Percentiles rank a stretch among this genome's conserved stretches.
phyloP scores from a whole-genome alignment of 2,888 invertebrate species.

The Nomada lathburiana region DNA sequence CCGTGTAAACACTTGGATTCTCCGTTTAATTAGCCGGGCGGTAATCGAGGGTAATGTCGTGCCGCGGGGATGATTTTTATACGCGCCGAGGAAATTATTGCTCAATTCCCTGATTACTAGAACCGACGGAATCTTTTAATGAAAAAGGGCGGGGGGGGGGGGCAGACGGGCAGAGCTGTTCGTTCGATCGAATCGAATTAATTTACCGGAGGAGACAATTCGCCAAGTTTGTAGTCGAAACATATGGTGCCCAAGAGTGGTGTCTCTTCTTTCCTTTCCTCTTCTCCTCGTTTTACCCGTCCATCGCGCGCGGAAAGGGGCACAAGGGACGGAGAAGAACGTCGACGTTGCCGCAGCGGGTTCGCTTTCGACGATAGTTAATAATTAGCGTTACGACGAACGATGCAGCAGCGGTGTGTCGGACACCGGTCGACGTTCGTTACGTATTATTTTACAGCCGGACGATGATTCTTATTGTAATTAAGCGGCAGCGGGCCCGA shows the following conservation, averaged over 20 bases:
- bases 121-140: no score
- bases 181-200: neutral
- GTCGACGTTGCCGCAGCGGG: slow-evolving; percentile 4
- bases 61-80: no score
- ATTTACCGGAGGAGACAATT: neutral
- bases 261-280: no score
- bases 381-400: slow-evolving; percentile 54
- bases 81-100: no score
- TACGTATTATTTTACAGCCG: slow-evolving; percentile 54
- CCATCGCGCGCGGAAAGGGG: neutral
- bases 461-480: slow-evolving; percentile 58
- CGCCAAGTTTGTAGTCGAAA: slow-evolving; percentile 15
- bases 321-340: neutral
- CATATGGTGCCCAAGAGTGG: slow-evolving; percentile 21
- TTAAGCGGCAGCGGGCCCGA: slow-evolving; percentile 36
- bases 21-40: no score
- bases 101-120: no score
- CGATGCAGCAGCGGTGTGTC: slow-evolving; percentile 40
- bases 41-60: no score
- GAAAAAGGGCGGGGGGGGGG: no score
- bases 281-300: no score
- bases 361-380: slow-evolving; percentile 46
- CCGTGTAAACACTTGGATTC: no score
- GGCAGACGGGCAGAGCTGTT: neutral
- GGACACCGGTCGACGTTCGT: slow-evolving; percentile 42